Evolutionary conservation across 2,888 invertebrate species (phyloP).

Genomic region (Papilio gigon): DNA sequence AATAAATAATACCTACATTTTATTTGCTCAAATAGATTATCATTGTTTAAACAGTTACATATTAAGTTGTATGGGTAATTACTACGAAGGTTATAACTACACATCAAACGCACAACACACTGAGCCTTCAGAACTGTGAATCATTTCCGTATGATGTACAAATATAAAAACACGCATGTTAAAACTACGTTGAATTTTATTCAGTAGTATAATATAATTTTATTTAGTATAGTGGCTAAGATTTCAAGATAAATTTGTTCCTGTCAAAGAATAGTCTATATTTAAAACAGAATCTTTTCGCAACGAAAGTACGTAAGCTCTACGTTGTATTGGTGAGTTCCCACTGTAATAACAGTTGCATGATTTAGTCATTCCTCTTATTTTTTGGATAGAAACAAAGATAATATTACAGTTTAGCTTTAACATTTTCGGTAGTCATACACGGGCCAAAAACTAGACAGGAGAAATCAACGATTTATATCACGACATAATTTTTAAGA

Average conservation of each 20-base stretch:
- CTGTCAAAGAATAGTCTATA: background rate
- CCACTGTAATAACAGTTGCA: background rate
- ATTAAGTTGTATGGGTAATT: background rate
- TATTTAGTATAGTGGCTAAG: background rate
- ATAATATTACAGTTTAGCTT: too few species aligned
- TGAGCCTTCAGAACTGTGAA: background rate
- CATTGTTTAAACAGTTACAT: constrained; percentile 6
- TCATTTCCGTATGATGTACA: background rate
- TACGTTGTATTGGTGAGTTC: background rate
- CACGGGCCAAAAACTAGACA: too few species aligned
- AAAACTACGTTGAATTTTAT: too few species aligned
- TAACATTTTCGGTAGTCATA: too few species aligned
- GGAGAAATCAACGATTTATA: too few species aligned
- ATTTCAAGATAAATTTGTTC: background rate
- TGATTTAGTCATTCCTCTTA: too few species aligned
- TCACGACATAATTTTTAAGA: too few species aligned
- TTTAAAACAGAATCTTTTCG: background rate
- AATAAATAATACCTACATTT: constrained; percentile 5
- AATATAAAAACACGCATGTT: too few species aligned
- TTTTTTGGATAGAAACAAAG: too few species aligned
- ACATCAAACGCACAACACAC: background rate
- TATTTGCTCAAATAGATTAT: background rate
- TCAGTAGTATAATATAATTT: too few species aligned
- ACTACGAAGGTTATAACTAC: background rate
- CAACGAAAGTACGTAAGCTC: background rate